A percentile compares a stretch with the other conserved stretches of the same genome.
Evolutionary conservation across 2,113 vertebrate genomes (phyloP).

Genomic region (Lamprologus tigripictilis): DNA sequence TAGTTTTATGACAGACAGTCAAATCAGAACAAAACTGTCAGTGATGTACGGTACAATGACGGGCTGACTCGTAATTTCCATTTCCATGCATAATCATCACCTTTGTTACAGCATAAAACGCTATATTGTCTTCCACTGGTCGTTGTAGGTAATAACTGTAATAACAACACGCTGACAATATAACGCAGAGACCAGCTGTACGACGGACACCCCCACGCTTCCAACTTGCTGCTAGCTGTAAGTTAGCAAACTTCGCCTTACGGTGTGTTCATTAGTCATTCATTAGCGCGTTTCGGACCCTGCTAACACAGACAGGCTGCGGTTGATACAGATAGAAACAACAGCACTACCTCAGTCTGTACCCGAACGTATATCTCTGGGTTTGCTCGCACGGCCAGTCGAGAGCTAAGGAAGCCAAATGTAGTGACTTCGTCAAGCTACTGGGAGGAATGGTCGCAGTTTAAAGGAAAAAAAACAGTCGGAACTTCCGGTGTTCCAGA

Average conservation of each 20-base stretch:
- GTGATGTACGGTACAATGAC: not conserved
- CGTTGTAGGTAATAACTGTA: not conserved
- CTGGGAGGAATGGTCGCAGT: not conserved
- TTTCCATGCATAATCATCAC: fast-evolving
- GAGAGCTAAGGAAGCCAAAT: not conserved
- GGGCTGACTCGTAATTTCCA: fast-evolving
- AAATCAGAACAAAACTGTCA: not conserved
- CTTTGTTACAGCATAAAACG: not conserved
- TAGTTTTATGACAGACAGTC: not conserved
- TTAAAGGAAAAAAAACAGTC: not conserved
- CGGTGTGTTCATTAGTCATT: too few species aligned
- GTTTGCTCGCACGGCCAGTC: not conserved
- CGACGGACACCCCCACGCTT: not conserved
- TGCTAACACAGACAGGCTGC: not conserved
- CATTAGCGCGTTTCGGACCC: not conserved
- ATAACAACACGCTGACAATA: not conserved
- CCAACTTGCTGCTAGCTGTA: not conserved
- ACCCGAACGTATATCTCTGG: not conserved
- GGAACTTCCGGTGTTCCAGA: not conserved
- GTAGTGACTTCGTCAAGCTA: not conserved
- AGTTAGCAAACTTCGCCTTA: not conserved
- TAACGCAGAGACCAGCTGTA: not conserved
- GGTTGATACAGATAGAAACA: not conserved
- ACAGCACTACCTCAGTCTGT: not conserved
- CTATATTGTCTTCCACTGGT: not conserved